Percentiles rank a stretch among this genome's conserved stretches.
These are phyloP conservation scores for Nasonia oneida DNA, from an alignment of 2,888 invertebrate genomes.

Conservation along the genomic window DNA sequence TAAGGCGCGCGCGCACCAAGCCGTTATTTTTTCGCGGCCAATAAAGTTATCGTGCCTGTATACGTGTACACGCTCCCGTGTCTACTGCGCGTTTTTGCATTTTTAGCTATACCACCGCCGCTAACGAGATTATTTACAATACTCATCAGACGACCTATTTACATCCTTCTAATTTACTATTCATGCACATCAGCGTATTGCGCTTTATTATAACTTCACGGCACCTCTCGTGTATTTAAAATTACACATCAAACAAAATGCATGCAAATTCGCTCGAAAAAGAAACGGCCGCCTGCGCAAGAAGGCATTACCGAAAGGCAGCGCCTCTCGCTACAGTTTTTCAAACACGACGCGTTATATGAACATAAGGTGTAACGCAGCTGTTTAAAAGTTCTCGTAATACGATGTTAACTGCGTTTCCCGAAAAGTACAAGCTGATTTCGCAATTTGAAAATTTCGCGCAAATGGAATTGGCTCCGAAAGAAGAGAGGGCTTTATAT, in stretches of 20 bases:
- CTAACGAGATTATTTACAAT: background rate
- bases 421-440: constrained; percentile 2
- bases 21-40: constrained; percentile 41
- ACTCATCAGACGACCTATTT: background rate
- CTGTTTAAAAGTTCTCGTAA: no score
- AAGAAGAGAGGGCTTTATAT: constrained; percentile 15
- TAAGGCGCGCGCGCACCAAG: constrained; percentile 22
- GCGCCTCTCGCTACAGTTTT: background rate
- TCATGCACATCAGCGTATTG: background rate
- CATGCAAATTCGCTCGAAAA: background rate
- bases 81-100: background rate
- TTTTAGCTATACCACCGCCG: background rate
- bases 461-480: constrained; percentile 22
- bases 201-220: constrained; percentile 9
- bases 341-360: constrained; percentile 35
- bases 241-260: constrained; percentile 8
- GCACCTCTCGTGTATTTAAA: background rate
- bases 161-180: constrained; percentile 7
- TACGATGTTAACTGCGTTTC: no score
- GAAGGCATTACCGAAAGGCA: background rate
- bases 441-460: constrained; percentile 50
- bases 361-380: background rate
- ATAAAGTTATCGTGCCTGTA: constrained; percentile 23
- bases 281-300: background rate
- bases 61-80: background rate